Evolutionary conservation across 2,797 vertebrate species (phyloP).

Genomic region (Sebastes minor): DNA sequence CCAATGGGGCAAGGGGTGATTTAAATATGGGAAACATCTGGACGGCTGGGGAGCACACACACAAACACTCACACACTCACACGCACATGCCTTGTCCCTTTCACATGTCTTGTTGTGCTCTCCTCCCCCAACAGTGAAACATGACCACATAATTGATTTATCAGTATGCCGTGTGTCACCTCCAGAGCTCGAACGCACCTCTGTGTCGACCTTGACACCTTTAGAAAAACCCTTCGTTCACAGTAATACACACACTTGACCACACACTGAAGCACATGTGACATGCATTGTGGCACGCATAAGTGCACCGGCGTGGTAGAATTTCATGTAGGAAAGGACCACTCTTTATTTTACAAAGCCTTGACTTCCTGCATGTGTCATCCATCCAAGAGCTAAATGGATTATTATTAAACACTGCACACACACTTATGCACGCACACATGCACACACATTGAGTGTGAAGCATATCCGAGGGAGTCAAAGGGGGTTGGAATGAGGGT

Average conservation of each 20-base stretch:
- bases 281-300: slow-evolving; percentile 9
- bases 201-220: slow-evolving; percentile 50
- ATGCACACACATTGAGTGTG: slow-evolving; percentile 3
- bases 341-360: slow-evolving; percentile 66
- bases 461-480: slow-evolving; percentile 19
- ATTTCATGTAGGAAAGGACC: slow-evolving; percentile 63
- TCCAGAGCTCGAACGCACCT: slow-evolving; percentile 39
- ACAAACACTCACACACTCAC: background rate
- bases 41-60: slow-evolving; percentile 24
- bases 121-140: slow-evolving; percentile 69
- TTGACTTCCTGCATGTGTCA: slow-evolving; percentile 66
- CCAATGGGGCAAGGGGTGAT: slow-evolving; percentile 56
- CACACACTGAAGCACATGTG: slow-evolving; percentile 6
- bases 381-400: slow-evolving; percentile 39
- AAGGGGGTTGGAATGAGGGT: slow-evolving; percentile 38
- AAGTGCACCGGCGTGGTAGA: slow-evolving; percentile 3
- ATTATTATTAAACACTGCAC: slow-evolving; percentile 39
- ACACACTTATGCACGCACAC: background rate
- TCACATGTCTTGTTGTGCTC: slow-evolving; percentile 35
- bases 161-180: slow-evolving; percentile 67
- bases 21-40: slow-evolving; percentile 82
- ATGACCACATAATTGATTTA: slow-evolving; percentile 79
- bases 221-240: background rate
- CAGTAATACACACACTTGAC: slow-evolving; percentile 1
- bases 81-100: background rate